Percentiles rank a stretch among this genome's conserved stretches.
These are phyloP conservation scores for Trimorus sp. DNA, from an alignment of 2,888 invertebrate genomes.

Conservation along the genomic window DNA sequence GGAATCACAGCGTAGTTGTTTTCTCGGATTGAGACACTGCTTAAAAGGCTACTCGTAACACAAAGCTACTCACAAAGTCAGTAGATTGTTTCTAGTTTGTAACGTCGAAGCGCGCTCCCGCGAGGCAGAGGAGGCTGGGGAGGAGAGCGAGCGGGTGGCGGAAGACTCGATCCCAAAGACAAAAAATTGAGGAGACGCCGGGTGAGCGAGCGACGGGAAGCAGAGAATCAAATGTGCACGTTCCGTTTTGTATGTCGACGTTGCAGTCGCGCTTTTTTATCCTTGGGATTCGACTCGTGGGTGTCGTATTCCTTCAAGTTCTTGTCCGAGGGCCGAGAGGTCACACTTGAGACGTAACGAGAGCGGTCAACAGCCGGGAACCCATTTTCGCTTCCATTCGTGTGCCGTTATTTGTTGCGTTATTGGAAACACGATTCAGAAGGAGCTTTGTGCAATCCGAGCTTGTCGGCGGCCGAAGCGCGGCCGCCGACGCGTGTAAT, in stretches of 20 bases:
- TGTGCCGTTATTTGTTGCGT: slow-evolving; percentile 63
- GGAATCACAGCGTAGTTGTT: slow-evolving; percentile 59
- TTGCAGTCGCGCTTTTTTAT: slow-evolving; percentile 24
- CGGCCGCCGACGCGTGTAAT: slow-evolving; percentile 62
- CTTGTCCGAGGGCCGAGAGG: slow-evolving; percentile 61
- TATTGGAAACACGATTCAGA: slow-evolving; percentile 46
- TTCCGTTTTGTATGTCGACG: slow-evolving; percentile 5
- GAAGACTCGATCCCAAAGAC: slow-evolving; percentile 51
- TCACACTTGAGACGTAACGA: slow-evolving; percentile 19
- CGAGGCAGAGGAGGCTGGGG: too few relatives aligned
- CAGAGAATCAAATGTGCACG: slow-evolving; percentile 29
- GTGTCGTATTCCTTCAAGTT: slow-evolving; percentile 76
- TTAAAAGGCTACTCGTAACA: slow-evolving; percentile 79
- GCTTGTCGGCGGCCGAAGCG: slow-evolving; percentile 57
- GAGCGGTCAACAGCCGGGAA: slow-evolving; percentile 32
- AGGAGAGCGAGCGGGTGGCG: background rate
- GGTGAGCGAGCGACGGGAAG: background rate
- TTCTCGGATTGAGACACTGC: slow-evolving; percentile 77
- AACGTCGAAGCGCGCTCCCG: slow-evolving; percentile 72
- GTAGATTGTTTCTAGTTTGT: slow-evolving; percentile 81
- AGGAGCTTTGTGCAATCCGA: slow-evolving; percentile 62
- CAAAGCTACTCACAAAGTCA: slow-evolving; percentile 80
- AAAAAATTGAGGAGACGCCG: slow-evolving; percentile 12
- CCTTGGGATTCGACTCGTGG: slow-evolving; percentile 75
- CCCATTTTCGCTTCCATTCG: slow-evolving; percentile 53